phyloP scores from a whole-genome alignment of 2,797 vertebrate genomes.

The Lithobates sylvaticus region DNA sequence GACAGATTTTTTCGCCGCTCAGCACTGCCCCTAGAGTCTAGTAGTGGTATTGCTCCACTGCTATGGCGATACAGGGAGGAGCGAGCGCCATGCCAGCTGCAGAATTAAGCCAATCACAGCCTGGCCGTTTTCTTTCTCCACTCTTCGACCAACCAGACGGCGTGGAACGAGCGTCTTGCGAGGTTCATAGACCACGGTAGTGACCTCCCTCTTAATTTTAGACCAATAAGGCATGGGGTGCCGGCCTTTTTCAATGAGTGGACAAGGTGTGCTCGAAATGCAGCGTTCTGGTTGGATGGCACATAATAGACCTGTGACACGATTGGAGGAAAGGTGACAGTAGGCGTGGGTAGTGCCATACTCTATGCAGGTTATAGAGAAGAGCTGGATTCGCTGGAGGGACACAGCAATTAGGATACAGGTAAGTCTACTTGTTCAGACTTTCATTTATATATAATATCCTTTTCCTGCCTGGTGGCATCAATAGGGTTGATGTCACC shows the following conservation, averaged over 20 bases:
- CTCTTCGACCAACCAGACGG: not conserved
- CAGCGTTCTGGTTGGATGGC: conserved; percentile 4
- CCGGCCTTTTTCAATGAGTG: not conserved
- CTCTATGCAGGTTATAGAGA: not conserved
- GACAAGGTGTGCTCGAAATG: not conserved
- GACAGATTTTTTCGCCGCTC: too few relatives aligned
- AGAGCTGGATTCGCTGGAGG: not conserved
- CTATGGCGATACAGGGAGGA: not conserved
- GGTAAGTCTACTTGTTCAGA: not conserved
- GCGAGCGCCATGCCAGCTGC: not conserved
- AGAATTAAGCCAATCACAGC: not conserved
- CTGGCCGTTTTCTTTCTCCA: not conserved
- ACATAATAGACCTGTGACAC: not conserved
- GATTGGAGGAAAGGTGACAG: not conserved
- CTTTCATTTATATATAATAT: too few relatives aligned
- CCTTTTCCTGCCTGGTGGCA: too few relatives aligned
- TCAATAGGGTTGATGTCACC: too few relatives aligned
- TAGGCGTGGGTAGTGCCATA: not conserved
- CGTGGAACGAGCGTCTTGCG: conserved; percentile 35
- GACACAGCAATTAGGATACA: not conserved
- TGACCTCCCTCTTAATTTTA: not conserved
- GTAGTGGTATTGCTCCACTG: not conserved
- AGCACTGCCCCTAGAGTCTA: not conserved
- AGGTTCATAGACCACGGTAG: not conserved
- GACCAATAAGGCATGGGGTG: conserved; percentile 1